Evolutionary conservation across 2,113 vertebrate genomes (phyloP).

Genomic region (Tor tambroides): DNA sequence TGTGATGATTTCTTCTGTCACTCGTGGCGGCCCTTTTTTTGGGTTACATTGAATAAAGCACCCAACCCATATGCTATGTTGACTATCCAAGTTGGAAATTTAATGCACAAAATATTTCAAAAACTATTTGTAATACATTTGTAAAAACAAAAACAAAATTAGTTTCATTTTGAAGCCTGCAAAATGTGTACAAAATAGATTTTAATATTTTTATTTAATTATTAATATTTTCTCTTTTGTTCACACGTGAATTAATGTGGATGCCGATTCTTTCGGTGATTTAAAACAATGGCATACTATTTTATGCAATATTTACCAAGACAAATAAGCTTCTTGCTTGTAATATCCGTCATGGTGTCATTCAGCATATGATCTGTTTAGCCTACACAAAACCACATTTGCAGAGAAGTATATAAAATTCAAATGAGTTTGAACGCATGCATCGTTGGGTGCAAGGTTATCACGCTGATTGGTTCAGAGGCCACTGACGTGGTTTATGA

Average conservation of each 20-base stretch:
- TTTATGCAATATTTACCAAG: conserved; percentile 5
- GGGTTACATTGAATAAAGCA: not conserved
- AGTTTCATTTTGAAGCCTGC: not conserved
- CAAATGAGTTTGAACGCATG: conserved; percentile 48
- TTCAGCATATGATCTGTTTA: conserved; percentile 35
- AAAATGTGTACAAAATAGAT: too few relatives aligned
- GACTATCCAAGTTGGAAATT: not conserved
- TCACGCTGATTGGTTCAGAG: conserved; percentile 53
- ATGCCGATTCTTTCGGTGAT: not conserved
- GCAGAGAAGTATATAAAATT: conserved; percentile 49
- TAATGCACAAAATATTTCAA: not conserved
- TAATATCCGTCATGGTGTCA: conserved; percentile 30
- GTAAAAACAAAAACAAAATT: too few relatives aligned
- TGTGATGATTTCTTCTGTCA: not conserved
- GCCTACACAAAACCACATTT: conserved; percentile 38
- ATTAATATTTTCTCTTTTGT: too few relatives aligned
- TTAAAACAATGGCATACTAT: not conserved
- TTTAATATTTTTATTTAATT: too few relatives aligned
- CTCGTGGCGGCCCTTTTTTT: not conserved
- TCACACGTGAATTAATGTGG: not conserved
- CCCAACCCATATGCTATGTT: not conserved
- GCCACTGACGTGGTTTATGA: conserved; percentile 53
- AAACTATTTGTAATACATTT: not conserved
- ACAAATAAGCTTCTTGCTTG: conserved; percentile 13
- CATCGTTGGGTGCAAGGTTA: conserved; percentile 54